Evolutionary conservation across 2,888 invertebrate species (phyloP).

Genomic region (Xylota sylvarum): DNA sequence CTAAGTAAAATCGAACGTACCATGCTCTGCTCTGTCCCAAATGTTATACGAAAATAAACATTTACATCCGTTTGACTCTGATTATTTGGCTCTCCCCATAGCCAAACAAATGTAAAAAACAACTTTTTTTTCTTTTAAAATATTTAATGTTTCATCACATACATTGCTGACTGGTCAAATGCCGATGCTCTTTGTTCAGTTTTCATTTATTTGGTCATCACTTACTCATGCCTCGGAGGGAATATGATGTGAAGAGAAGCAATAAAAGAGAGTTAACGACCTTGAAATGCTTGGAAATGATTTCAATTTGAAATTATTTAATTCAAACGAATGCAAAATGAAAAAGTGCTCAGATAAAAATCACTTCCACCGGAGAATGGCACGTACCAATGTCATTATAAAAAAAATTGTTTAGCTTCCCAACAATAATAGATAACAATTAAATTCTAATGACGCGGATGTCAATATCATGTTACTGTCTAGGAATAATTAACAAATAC

Average conservation of each 20-base stretch:
- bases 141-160: not conserved
- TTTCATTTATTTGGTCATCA: conserved; percentile 17
- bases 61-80: conserved; percentile 17
- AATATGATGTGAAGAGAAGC: not conserved
- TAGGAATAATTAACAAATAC: not conserved
- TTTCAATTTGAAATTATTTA: conserved; percentile 11
- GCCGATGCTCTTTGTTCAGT: conserved; percentile 34
- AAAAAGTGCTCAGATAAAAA: conserved; percentile 24
- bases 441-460: conserved; percentile 25
- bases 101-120: not conserved
- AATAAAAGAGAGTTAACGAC: conserved; percentile 7
- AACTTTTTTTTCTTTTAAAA: not conserved
- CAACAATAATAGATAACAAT: conserved; percentile 38
- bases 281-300: conserved; percentile 26
- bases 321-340: conserved; percentile 3
- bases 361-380: conserved; percentile 17
- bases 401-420: conserved; percentile 9
- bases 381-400: conserved; percentile 33
- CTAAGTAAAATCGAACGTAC: not conserved
- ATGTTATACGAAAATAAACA: conserved; percentile 1
- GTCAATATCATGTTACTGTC: conserved; percentile 15
- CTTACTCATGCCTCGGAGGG: not conserved
- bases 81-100: conserved; percentile 6
- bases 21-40: not conserved
- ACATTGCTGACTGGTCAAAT: conserved; percentile 24